A percentile compares a stretch with the other conserved stretches of the same genome.
phyloP scores from a whole-genome alignment of 2,113 vertebrate species.

The Psammodynastes pulverulentus region DNA sequence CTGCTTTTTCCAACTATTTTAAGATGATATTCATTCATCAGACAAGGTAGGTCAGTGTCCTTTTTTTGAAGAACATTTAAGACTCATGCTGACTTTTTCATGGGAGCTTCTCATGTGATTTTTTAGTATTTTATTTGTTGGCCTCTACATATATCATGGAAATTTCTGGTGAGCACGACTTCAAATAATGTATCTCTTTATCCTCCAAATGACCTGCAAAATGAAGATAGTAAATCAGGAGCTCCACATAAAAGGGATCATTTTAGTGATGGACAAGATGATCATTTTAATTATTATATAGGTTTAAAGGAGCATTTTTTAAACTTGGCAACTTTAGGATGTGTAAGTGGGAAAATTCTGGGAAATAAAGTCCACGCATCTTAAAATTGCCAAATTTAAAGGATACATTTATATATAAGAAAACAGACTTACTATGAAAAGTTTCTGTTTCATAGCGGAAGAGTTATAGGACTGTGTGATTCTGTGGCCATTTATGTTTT shows the following conservation, averaged over 20 bases:
- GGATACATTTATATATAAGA: background rate
- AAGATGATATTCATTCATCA: conserved; percentile 99
- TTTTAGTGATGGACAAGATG: background rate
- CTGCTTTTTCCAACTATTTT: conserved; percentile 98
- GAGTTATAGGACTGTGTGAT: background rate
- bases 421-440: background rate
- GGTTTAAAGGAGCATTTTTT: background rate
- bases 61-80: background rate
- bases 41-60: conserved; percentile 78
- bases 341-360: background rate
- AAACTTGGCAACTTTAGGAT: background rate
- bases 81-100: background rate
- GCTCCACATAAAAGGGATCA: background rate
- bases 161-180: background rate
- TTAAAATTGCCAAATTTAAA: background rate
- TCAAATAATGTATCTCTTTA: background rate
- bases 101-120: background rate
- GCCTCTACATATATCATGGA: background rate
- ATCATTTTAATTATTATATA: background rate
- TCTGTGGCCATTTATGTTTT: background rate
- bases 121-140: background rate
- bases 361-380: background rate
- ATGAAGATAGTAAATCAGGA: background rate
- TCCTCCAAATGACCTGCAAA: background rate
- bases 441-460: background rate